Base-by-base conservation (phyloP, 2,888 invertebrate species). In the Rhingia rostrata region DNA sequence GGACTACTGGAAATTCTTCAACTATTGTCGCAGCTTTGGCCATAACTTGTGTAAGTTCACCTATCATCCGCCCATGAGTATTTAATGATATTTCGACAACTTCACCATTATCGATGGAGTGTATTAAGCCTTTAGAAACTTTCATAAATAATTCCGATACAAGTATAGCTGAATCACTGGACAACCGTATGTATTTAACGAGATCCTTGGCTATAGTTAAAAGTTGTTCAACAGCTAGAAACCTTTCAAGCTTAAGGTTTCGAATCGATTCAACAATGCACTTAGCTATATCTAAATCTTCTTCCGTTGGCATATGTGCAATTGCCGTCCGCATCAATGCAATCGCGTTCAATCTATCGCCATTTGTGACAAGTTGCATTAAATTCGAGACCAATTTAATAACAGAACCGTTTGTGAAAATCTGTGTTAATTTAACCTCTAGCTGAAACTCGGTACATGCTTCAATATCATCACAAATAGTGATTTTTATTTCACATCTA, bases 141-240 rank as follows among this genome's bases (percentile, higher is more conserved):
- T 87, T 87, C 0, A 30, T 2, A 6, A 87, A 84, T 3, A 86
- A 60, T 32, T 86, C 53, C 0, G 86, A 77, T 4, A 87, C 58
- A 0, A 86, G n/a, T 0, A 61, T 0, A 4, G 79, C 77, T 32
- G 86, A 85, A 9, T 74, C 69, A 43, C 85, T 74, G 5, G 85
- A 64, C 6, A 87, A 54, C 5, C 85, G 41, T 0, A 86, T 35
- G 0, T 73, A 66, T 4, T 35, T 33, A 0, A 86, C 30, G 0
- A 88, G 66, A 3, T 81, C 51, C 0, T 56, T 32, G 0, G 54
- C 79, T 2, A 87, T 67, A 3, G 64, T 53, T 3, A 86, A 47
- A 6, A 87, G 60, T 14, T 88, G 88, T 33, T 88, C 87, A 2
- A 85, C 69, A 6, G 77, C 82, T 32, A 88, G 12, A 4, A 88